These are phyloP conservation scores for Apogon hyalosoma DNA, from an alignment of 2,797 vertebrate species.

Conservation along the genomic window DNA sequence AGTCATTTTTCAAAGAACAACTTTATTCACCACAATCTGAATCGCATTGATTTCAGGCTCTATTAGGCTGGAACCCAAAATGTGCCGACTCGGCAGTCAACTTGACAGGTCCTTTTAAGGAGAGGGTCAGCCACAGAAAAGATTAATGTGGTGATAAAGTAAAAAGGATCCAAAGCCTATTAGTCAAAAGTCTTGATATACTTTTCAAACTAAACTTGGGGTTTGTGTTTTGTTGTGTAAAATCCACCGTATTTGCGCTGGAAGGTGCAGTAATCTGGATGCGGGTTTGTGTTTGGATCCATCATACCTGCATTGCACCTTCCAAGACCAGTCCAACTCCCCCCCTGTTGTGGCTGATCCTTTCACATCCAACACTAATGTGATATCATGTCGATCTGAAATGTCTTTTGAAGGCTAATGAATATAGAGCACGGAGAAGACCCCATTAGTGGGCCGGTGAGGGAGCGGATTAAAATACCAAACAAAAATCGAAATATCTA, in stretches of 20 bases:
- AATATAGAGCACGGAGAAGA: slow-evolving; percentile 85
- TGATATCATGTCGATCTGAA: slow-evolving; percentile 74
- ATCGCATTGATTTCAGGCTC: slow-evolving; percentile 67
- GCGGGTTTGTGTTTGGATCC: neutral
- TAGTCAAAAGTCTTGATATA: slow-evolving; percentile 19
- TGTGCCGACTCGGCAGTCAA: slow-evolving; percentile 56
- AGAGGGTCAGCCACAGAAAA: slow-evolving; percentile 31
- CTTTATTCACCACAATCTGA: slow-evolving; percentile 46
- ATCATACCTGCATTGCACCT: slow-evolving; percentile 10
- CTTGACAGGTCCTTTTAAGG: slow-evolving; percentile 42
- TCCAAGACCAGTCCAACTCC: neutral
- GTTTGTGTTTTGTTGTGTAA: too few relatives aligned
- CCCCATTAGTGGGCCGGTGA: slow-evolving; percentile 49
- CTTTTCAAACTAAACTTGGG: neutral
- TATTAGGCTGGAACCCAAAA: slow-evolving; percentile 55
- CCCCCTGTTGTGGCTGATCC: neutral
- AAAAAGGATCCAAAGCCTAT: slow-evolving; percentile 44
- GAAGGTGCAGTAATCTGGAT: too few relatives aligned
- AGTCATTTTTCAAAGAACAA: slow-evolving; percentile 56
- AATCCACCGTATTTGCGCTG: neutral
- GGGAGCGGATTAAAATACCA: too few relatives aligned
- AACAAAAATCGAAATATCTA: too few relatives aligned
- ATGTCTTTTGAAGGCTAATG: slow-evolving; percentile 88
- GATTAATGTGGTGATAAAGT: slow-evolving; percentile 59
- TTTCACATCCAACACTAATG: slow-evolving; percentile 37